phyloP scores from a whole-genome alignment of 2,113 vertebrate genomes.

The Jacana jacana region DNA sequence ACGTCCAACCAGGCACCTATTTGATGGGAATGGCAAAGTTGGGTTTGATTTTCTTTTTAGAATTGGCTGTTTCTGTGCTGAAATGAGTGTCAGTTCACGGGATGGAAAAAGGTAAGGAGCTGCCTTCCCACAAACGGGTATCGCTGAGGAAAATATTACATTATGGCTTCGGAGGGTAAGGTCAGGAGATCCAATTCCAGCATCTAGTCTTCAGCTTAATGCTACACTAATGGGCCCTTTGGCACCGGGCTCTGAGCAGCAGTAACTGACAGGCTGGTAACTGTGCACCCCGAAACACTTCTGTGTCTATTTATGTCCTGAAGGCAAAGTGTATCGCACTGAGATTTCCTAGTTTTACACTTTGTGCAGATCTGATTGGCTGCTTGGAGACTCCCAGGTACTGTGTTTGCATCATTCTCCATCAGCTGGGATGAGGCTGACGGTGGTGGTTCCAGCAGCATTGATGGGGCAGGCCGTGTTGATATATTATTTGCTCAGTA shows the following conservation, averaged over 20 bases:
- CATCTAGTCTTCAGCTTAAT: not conserved
- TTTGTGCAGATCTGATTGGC: not conserved
- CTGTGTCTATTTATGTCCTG: not conserved
- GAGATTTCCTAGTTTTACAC: conserved; percentile 44
- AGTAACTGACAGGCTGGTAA: too few relatives aligned
- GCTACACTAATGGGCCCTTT: not conserved
- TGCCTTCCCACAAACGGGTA: not conserved
- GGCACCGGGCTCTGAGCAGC: not conserved
- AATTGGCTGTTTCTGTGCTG: not conserved
- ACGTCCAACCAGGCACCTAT: not conserved
- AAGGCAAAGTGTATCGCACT: not conserved
- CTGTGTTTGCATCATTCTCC: not conserved
- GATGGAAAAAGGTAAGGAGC: not conserved
- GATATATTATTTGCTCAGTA: not conserved
- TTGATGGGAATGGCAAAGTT: not conserved
- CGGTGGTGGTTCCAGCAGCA: not conserved
- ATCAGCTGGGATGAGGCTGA: not conserved
- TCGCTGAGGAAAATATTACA: not conserved
- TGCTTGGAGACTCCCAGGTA: not conserved
- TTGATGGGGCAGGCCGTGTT: not conserved
- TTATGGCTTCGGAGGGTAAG: not conserved
- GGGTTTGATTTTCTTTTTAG: not conserved
- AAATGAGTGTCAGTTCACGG: not conserved
- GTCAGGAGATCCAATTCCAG: conserved; percentile 13
- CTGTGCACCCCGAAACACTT: not conserved